A percentile compares a stretch with the other conserved stretches of the same genome.
Conservation (phyloP, 2,797 vertebrate genomes). For the Gorsachius magnificus region DNA sequence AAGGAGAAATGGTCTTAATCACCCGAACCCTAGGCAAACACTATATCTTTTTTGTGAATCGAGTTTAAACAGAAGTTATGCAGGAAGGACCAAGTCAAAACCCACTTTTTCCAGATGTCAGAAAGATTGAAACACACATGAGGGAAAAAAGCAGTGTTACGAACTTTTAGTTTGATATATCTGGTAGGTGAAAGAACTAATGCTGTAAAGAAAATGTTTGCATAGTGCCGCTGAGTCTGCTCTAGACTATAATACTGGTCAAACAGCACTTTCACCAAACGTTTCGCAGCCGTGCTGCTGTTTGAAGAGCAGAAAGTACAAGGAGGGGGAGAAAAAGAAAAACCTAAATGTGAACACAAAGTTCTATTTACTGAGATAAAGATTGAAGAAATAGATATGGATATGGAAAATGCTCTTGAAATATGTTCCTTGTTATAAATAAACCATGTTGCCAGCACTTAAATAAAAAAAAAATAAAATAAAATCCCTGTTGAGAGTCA, state of each 20-base stretch:
- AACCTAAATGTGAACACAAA: conserved; percentile 19
- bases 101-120: conserved; percentile 78
- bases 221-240: conserved; percentile 37
- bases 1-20: conserved; percentile 65
- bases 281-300: conserved; percentile 8
- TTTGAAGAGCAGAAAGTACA: conserved; percentile 23
- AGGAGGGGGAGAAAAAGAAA: neutral
- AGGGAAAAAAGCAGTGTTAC: conserved; percentile 38
- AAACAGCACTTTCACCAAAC: conserved; percentile 13
- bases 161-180: conserved; percentile 62
- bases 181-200: conserved; percentile 65
- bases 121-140: conserved; percentile 58
- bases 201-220: conserved; percentile 64
- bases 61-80: conserved; percentile 70
- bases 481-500: conserved; percentile 60
- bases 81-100: conserved; percentile 71
- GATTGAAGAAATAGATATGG: conserved; percentile 71
- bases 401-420: conserved; percentile 69
- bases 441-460: conserved; percentile 69
- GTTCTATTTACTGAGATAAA: conserved; percentile 71
- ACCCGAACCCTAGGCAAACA: conserved; percentile 58
- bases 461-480: conserved; percentile 56
- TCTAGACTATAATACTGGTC: neutral
- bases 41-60: conserved; percentile 66
- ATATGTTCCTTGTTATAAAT: conserved; percentile 77